Evolutionary conservation across 2,888 invertebrate species (phyloP), one percentile per base, ranked within the genome.

Genomic region (Thyatira batis): DNA sequence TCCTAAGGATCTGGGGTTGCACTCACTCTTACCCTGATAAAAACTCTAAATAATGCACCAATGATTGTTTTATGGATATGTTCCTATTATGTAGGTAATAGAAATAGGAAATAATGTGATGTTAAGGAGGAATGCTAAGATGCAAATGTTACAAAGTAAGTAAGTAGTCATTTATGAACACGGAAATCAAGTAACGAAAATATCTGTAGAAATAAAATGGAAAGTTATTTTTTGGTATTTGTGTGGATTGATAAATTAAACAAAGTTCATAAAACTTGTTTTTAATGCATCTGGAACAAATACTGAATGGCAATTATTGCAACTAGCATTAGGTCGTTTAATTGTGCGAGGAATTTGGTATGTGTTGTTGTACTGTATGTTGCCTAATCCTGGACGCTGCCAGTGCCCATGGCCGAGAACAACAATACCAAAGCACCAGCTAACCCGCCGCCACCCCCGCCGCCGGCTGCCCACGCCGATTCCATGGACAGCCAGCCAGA

Each of bases 361-460:
- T 60, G 45, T 61, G 49, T 61, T 61, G 49, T 61, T 73, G 63
- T 48, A 48, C 48, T 25, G 27, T 28, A 39, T 27, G 8, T 48
- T 48, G 20, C 20, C 27, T 27, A 20, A 70, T 68, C 75, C 69
- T 74, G 87, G 80, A 86, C 89, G 80, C 88, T 82, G 84, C 84
- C 76, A 88, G 88, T 79, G 75, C 68, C 83, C 71, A 63, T 68
- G 71, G 71, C 66, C 55, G 85, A 86, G 63, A 84, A 85, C 80
- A 84, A 88, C 84, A 85, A 83, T 69, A 78, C 74, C 52, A 85
- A 81, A 68, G 93, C 93, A 45, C 91, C 93, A 44, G 82, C 89
- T 50, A 89, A 73, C 46, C 90, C 91, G 39, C 92, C 92, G 23
- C 93, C 93, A 53, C 94, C 94, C 11, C 93, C 93, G 54, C 94